These are phyloP conservation scores for Orthonevra nobilis DNA, from an alignment of 2,888 invertebrate genomes.

Conservation along the genomic window DNA sequence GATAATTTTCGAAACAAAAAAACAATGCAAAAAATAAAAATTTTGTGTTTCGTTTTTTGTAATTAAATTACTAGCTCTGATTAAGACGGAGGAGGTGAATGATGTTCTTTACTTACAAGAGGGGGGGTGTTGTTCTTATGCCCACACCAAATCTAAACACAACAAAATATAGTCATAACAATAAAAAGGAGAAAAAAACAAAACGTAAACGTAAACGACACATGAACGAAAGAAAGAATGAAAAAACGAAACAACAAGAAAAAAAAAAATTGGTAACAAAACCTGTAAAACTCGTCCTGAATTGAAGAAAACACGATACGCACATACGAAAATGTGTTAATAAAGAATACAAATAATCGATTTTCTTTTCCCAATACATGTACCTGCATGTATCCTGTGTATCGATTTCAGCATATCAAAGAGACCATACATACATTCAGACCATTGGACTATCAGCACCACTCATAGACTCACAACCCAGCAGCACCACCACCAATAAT, in stretches of 20 bases:
- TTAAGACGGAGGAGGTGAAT: too few species aligned
- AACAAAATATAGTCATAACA: constrained; percentile 12
- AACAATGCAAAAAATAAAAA: background rate
- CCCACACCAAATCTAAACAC: background rate
- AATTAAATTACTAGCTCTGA: background rate
- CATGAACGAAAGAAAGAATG: too few species aligned
- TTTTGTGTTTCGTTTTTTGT: background rate
- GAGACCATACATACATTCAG: too few species aligned
- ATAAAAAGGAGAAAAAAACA: constrained; percentile 3
- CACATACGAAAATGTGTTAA: constrained; percentile 61
- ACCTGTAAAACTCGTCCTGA: constrained; percentile 54
- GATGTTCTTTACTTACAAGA: too few species aligned
- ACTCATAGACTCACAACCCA: constrained; percentile 28
- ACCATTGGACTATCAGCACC: constrained; percentile 21
- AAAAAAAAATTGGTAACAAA: constrained; percentile 27
- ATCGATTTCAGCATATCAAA: constrained; percentile 60
- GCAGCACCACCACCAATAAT: constrained; percentile 40
- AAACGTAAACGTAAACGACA: too few species aligned
- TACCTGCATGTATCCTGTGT: constrained; percentile 46
- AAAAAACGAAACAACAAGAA: background rate
- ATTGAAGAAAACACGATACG: constrained; percentile 30
- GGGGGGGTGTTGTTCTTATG: background rate
- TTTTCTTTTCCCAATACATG: constrained; percentile 37
- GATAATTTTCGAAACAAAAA: background rate
- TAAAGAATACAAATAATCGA: constrained; percentile 57